phyloP scores from a whole-genome alignment of 2,888 invertebrate genomes.

The Aphidoletes aphidimyza region DNA sequence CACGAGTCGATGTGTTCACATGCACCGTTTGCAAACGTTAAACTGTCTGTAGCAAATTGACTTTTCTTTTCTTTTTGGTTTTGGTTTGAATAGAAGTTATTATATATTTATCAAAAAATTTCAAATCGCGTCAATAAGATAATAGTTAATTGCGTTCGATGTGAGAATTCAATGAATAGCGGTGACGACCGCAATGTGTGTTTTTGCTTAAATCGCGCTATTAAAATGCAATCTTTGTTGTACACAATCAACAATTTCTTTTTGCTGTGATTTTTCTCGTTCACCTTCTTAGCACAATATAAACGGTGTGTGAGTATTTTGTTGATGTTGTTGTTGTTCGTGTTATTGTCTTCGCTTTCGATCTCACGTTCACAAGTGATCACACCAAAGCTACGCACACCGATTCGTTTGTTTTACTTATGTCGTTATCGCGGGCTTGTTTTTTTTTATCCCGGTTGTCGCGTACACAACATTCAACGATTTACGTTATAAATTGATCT shows the following conservation, averaged over 20 bases:
- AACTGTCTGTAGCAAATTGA: slow-evolving; percentile 5
- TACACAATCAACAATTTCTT: slow-evolving; percentile 8
- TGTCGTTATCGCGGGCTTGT: background rate
- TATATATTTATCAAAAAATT: slow-evolving; percentile 44
- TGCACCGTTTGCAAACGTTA: background rate
- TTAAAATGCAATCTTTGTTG: slow-evolving; percentile 44
- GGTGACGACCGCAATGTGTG: background rate
- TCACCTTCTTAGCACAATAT: slow-evolving; percentile 30
- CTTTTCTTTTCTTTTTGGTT: background rate
- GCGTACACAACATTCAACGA: background rate
- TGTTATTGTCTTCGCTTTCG: slow-evolving; percentile 41
- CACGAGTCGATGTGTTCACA: background rate
- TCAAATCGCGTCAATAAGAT: slow-evolving; percentile 45
- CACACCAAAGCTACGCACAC: background rate
- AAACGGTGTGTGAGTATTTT: background rate
- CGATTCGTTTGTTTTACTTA: background rate
- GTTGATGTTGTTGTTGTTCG: no score
- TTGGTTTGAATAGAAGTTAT: background rate
- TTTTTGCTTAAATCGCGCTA: slow-evolving; percentile 12
- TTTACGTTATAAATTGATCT: slow-evolving; percentile 4
- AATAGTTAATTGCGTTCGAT: slow-evolving; percentile 42
- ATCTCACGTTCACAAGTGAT: slow-evolving; percentile 33
- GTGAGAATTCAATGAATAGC: background rate
- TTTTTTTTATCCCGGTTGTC: background rate
- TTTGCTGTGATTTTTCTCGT: background rate